Percentiles rank a stretch among this genome's conserved stretches.
Conservation (phyloP, 1,140 invertebrate genomes). For the Brachionus calyciflorus region DNA sequence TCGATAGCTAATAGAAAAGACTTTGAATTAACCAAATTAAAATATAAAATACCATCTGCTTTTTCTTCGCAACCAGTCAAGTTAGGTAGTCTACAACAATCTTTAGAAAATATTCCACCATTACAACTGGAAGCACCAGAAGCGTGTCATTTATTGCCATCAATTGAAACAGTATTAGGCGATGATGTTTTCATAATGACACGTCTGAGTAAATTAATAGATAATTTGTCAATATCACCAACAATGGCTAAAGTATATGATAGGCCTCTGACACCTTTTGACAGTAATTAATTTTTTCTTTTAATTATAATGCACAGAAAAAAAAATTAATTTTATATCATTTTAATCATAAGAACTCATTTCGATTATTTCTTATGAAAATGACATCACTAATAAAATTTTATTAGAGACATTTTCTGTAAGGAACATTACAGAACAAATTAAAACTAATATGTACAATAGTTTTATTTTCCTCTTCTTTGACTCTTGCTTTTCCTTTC, state of each 20-base stretch:
- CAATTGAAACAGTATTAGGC: conserved; percentile 58
- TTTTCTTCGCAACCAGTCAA: conserved; percentile 57
- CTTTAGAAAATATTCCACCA: conserved; percentile 53
- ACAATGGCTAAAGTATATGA: conserved; percentile 56
- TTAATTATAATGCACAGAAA: too few relatives aligned
- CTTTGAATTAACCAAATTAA: conserved; percentile 56
- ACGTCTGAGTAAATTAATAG: conserved; percentile 58
- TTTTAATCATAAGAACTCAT: too few relatives aligned
- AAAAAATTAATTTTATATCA: too few relatives aligned
- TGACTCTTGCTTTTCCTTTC: too few relatives aligned
- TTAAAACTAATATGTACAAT: too few relatives aligned
- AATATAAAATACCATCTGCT: conserved; percentile 55
- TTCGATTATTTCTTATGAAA: too few relatives aligned
- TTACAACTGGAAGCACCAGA: conserved; percentile 57
- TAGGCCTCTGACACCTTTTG: conserved; percentile 56
- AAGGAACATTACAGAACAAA: too few relatives aligned
- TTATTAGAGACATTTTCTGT: too few relatives aligned
- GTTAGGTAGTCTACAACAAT: conserved; percentile 54
- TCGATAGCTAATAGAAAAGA: conserved; percentile 49
- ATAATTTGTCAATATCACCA: conserved; percentile 55
- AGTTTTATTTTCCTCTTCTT: too few relatives aligned
- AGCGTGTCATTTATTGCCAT: conserved; percentile 58
- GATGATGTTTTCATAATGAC: conserved; percentile 61
- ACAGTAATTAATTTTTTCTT: conserved; percentile 51
- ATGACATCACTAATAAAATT: too few relatives aligned